Evolutionary conservation across 1,140 invertebrate genomes (phyloP), one percentile per base, ranked within the genome.

Genomic region (Dreissena rostriformis): DNA sequence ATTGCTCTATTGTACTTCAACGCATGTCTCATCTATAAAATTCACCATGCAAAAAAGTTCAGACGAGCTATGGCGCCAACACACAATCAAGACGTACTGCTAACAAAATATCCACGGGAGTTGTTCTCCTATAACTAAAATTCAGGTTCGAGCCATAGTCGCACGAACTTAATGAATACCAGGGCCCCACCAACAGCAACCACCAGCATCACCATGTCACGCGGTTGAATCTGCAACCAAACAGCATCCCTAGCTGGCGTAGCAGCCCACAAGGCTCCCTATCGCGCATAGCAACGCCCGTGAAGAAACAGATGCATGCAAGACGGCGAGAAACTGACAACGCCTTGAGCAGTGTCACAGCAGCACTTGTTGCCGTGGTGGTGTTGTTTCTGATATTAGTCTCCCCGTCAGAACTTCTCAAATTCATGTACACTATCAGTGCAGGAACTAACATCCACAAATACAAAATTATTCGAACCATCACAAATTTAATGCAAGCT

Each of bases 401-500:
- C 1, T 91, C 91, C 6, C 92, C 92, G 17, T 90, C 91, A 28
- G 92, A 93, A 79, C 86, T 93, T 17, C 81, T 92, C 51, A 92
- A 91, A 78, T 92, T 92, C 76, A 86, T 86, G 4, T 88, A 85
- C 19, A 61, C 72, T 51, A 79, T 84, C 19, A 75, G 75, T n/a
- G 65, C 11, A 7, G 53, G 82, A 67, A 55, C 63, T 67, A 51
- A 84, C 74, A 61, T 66, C 79, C 49, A 82, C 77, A 78, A 63
- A 29, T 76, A 79, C 22, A 72, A 88, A 29, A 91, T 91, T 17
- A 91, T 92, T 24, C 79, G 70, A 39, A 76, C 87, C 67, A 88
- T 93, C 11, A 93, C 92, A 28, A 93, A 93, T 75, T 86, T 92
- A 85, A 91, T 93, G 91, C 92, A 93, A 76, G 89, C 92, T 0